Evolutionary conservation across 1,140 invertebrate species (phyloP), one percentile per base, ranked within the genome.

Genomic region (Psix sp.): DNA sequence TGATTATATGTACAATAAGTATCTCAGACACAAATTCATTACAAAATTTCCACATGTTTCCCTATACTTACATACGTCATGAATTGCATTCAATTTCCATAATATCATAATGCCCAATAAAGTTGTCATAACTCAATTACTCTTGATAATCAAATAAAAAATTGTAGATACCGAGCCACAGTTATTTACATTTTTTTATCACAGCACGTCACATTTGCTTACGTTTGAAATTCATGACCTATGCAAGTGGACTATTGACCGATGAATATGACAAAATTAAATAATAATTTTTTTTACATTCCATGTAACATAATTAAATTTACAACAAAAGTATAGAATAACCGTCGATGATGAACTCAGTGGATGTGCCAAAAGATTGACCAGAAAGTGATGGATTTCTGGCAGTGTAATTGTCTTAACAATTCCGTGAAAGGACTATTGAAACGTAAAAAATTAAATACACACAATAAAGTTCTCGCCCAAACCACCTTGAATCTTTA

Each of bases 1-100:
- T 45, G 24, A 62, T 63, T 45, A 42, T 68, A 74, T 66, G 16
- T 66, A 67, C 66, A 70, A 45, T 45, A 46, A 57, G 35, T 54
- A 62, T 59, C 38, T 59, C 31, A 48, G n/a, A 70, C 35, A 48
- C 18, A 70, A 54, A 52, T 38, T 17, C 15, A 31, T 46, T 43
- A 29, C 10, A 54, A 54, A 43, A 46, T n/a, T n/a, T n/a, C n/a
- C n/a, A n/a, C n/a, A n/a, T n/a, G 3, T 20, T 43, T n/a, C 0
- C n/a, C 5, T 38, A 14, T 29, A 52, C 31, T 70, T 46, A 20
- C 36, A 16, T 54, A 42, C 33, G 56, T 20, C 66, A 60, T 9
- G 20, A 52, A 14, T 49, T 57, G 5, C 3, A 38, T 16, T 29
- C 29, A 33, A 29, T 48, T 21, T 42, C 39, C 35, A 68, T 66